phyloP scores from a whole-genome alignment of 2,888 invertebrate genomes.

The Caenorhabditis doughertyi region DNA sequence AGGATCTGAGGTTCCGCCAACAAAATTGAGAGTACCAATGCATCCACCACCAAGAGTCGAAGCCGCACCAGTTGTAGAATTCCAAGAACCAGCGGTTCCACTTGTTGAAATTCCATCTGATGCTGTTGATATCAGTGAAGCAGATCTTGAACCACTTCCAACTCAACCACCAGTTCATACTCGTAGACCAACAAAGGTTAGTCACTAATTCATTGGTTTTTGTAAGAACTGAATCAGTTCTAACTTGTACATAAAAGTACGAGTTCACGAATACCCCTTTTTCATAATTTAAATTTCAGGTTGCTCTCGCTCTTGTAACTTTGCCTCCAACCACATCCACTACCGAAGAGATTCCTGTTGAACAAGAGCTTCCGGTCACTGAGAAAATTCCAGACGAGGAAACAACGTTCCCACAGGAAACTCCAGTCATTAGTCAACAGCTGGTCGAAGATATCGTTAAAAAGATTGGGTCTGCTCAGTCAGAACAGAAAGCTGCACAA shows the following conservation, averaged over 20 bases:
- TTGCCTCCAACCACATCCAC: constrained; percentile 50
- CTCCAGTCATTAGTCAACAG: constrained; percentile 56
- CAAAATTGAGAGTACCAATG: constrained; percentile 58
- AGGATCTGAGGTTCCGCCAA: constrained; percentile 20
- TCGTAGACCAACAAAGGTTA: constrained; percentile 29
- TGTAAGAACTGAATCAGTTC: too few relatives aligned
- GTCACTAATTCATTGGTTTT: background rate
- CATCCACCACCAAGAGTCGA: constrained; percentile 59
- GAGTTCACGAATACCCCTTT: too few relatives aligned
- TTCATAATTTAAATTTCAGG: constrained; percentile 11
- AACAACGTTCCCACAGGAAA: constrained; percentile 59
- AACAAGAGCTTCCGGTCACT: constrained; percentile 44
- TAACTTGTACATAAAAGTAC: too few relatives aligned
- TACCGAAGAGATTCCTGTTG: constrained; percentile 43
- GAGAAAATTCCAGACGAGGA: constrained; percentile 45
- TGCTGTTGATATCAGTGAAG: constrained; percentile 44
- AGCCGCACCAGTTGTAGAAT: constrained; percentile 37
- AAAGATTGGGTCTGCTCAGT: constrained; percentile 71
- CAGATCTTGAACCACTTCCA: constrained; percentile 28
- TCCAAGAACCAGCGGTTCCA: constrained; percentile 48
- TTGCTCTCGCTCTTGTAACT: constrained; percentile 46
- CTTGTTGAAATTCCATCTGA: constrained; percentile 49
- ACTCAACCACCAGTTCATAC: constrained; percentile 26
- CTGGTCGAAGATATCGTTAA: constrained; percentile 66
- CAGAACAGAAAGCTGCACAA: constrained; percentile 70